Percentiles rank a stretch among this genome's conserved stretches.
Conservation (phyloP, 2,113 vertebrate genomes). For the Eretmochelys imbricata region DNA sequence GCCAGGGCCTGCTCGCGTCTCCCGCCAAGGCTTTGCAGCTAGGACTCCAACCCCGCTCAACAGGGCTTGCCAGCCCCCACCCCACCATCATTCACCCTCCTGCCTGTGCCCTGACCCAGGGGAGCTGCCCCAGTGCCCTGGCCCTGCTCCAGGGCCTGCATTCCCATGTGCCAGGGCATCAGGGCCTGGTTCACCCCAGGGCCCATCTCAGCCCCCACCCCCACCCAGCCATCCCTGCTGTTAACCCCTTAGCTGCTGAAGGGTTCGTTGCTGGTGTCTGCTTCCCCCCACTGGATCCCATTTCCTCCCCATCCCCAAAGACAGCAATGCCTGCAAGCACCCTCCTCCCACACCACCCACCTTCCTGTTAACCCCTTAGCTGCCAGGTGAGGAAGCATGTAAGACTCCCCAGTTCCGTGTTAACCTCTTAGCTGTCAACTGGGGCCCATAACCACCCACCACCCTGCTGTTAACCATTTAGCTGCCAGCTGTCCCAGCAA, state of each 20-base stretch:
- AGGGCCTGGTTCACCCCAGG: too few relatives aligned
- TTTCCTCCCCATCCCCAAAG: not conserved
- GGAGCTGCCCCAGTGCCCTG: too few relatives aligned
- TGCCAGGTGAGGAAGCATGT: not conserved
- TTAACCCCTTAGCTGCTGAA: not conserved
- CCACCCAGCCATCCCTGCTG: not conserved
- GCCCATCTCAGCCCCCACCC: not conserved
- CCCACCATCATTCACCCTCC: not conserved
- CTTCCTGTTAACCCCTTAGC: not conserved
- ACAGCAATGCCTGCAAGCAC: not conserved
- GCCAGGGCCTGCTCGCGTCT: too few relatives aligned
- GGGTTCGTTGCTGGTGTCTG: not conserved
- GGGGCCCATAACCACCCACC: not conserved
- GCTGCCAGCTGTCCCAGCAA: not conserved
- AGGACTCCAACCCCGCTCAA: not conserved
- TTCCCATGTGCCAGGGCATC: too few relatives aligned
- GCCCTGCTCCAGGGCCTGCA: too few relatives aligned
- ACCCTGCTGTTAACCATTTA: not conserved
- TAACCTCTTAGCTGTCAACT: not conserved
- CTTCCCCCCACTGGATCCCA: not conserved
- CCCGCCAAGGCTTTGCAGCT: not conserved
- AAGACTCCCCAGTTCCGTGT: not conserved
- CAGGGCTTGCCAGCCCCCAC: not conserved
- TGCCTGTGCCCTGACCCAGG: not conserved
- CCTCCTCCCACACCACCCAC: not conserved